Base-by-base conservation (phyloP, 2,113 vertebrate species). In the Rhabdornis inornatus region DNA sequence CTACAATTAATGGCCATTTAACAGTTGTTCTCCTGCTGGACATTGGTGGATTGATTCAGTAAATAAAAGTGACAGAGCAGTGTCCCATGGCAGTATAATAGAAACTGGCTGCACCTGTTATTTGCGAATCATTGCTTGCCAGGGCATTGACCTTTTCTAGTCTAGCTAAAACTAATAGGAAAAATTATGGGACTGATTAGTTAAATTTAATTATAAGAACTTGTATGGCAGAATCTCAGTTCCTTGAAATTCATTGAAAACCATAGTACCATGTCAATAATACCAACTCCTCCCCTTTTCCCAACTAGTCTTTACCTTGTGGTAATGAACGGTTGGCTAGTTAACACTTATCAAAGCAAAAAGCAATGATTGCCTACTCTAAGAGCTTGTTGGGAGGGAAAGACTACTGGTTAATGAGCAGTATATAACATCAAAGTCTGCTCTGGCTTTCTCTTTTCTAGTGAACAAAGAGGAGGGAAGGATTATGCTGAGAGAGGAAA, bases 1-100 rank as follows among this genome's bases (percentile, higher is more conserved):
- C 95, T 90, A 97, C 97, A 98, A 98, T 98, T 98, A 98, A 98
- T 98, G 98, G 96, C 96, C 97, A 98, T 98, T 98, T 98, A 98
- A 97, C 97, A 98, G 97, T 98, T 97, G 97, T 98, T 98, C 97
- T 98, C 97, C 98, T 97, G 97, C 97, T 97, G 98, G 98, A 98
- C 98, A 96, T 96, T 98, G 97, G 97, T 98, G 97, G 98, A 98
- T 98, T 98, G 98, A 98, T 98, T 98, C 97, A 96, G 97, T 98
- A 98, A 98, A 98, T 98, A 98, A 98, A 98, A 98, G 97, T 98
- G 98, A 98, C 98, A 98, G 97, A 97, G 94, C 75, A 77, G 93
- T 96, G 97, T 98, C 98, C 98, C 97, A 92, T 91, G 95, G 96
- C 94, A 95, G 95, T 95, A 97, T 97, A 95, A 95, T 70, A 96